Evolutionary conservation across 2,113 vertebrate genomes (phyloP), one percentile per base, ranked within the genome.

Genomic region (Thalassarche chlororhynchos): DNA sequence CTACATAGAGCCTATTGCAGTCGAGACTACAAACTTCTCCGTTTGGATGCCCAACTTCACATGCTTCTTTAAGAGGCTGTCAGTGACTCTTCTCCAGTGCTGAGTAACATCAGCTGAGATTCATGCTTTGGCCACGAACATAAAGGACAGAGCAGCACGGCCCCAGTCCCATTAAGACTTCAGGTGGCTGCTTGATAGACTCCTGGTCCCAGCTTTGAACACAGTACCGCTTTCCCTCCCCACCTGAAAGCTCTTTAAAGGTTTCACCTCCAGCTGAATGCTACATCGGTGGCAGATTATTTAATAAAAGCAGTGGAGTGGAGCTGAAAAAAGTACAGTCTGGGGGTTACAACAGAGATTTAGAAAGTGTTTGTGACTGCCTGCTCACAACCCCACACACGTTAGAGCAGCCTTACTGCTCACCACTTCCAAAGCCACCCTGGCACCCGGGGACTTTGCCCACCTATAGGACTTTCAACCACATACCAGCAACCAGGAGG

Each of bases 381-480:
- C 28, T 46, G 13, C 29, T 90, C 19, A 36, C n/a, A 52, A n/a
- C 5, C 26, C 21, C 1, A 2, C 10, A 21, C 16, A 4, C 0
- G 0, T 46, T 44, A 64, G 31, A 87, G 68, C 25, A 64, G n/a
- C 78, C 44, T 64, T 44, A 32, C 38, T 52, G n/a, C 49, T 44
- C 47, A 72, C 17, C 14, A 18, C 17, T 82, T 46, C 60, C 7
- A 13, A 89, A 92, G 58, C 17, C 51, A 62, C 38, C 17, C 36
- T 16, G 21, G 25, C 19, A 49, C n/a, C n/a, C 9, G 2, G 7
- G 44, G 17, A 29, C 11, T 75, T 54, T 46, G 29, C 46, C 16
- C 36, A 40, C 20, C 23, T 20, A 1, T 4, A 70, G 72, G 36
- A 18, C 34, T 69, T 49, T 12, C 51, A 61, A 49, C 6, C 51